phyloP scores from a whole-genome alignment of 2,113 vertebrate species.

The Ancistrus triradiatus region DNA sequence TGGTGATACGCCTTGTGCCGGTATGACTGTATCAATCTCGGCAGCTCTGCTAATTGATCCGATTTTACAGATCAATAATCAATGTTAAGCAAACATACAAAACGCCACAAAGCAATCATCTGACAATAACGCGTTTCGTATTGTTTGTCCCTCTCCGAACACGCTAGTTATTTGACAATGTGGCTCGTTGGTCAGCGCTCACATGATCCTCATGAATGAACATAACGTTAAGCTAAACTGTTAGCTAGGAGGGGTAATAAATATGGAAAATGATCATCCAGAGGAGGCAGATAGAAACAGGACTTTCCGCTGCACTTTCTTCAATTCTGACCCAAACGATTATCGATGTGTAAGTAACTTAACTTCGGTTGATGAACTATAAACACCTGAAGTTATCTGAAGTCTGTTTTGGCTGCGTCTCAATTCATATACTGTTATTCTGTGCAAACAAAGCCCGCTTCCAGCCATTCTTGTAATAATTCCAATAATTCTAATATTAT shows the following conservation, averaged over 20 bases:
- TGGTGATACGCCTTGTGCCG: no score
- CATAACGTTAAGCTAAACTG: slow-evolving; percentile 4
- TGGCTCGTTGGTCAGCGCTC: slow-evolving; percentile 8
- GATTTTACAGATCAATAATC: background rate
- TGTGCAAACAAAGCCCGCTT: no score
- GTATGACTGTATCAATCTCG: no score
- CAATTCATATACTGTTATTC: no score
- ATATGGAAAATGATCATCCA: slow-evolving; percentile 18
- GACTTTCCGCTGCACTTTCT: slow-evolving; percentile 57
- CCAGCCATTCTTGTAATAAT: no score
- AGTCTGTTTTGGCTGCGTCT: background rate
- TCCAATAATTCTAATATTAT: no score
- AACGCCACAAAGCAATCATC: background rate
- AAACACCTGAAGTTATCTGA: background rate
- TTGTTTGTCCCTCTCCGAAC: slow-evolving; percentile 52
- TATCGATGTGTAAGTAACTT: slow-evolving; percentile 70
- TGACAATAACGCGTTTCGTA: slow-evolving; percentile 27
- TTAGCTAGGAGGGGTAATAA: slow-evolving; percentile 38
- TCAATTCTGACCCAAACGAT: slow-evolving; percentile 59
- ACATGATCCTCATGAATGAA: slow-evolving; percentile 33
- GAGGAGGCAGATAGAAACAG: slow-evolving; percentile 41
- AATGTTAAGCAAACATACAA: background rate
- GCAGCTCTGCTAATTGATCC: no score
- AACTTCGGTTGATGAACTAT: background rate
- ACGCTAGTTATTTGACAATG: slow-evolving; percentile 50